Base-by-base conservation (phyloP, 2,888 invertebrate genomes). In the Spicauda simplicius region DNA sequence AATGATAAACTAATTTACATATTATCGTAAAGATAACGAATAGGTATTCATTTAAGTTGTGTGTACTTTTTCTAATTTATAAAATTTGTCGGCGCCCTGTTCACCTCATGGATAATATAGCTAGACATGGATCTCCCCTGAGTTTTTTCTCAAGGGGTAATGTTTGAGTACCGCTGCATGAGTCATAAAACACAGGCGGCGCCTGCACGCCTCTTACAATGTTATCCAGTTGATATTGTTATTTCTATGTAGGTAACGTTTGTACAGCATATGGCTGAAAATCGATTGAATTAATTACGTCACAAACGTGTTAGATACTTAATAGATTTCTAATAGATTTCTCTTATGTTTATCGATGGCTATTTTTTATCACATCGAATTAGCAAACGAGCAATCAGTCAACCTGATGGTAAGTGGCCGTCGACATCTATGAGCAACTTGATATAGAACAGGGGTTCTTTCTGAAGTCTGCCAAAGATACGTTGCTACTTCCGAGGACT, bases 181-280 rank as follows among this genome's bases (percentile, higher is more conserved):
- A 64, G 57, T 57, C 57, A 64, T 57, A 57, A 52, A 59, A 45
- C 45, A 45, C 54, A 58, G 54, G 48, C 48, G 54, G 59, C 54
- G 65, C 53, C 59, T 59, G 65, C 53, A 48, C 25, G 65, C 45
- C 54, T 45, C 45, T 45, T 12, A 45, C 41, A 33, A 25, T 52
- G 56, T 59, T 65, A 30, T 53, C 54, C 19, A 64, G 64, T 41
- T 12, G 57, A 57, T 57, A 64, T 57, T 64, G 64, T 3, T n/a
- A 45, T 45, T 45, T 45, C 45, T 7, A 45, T 14, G 30, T 19
- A n/a, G n/a, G n/a, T n/a, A n/a, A n/a, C n/a, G n/a, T n/a, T n/a
- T n/a, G n/a, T n/a, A n/a, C 30, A 37, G 11, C 52, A 10, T 14
- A 45, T 45, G 45, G n/a, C 5, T n/a, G 6, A 45, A 5, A 0